Conservation (phyloP, 1,140 invertebrate genomes). For the Kradibia gibbosae region DNA sequence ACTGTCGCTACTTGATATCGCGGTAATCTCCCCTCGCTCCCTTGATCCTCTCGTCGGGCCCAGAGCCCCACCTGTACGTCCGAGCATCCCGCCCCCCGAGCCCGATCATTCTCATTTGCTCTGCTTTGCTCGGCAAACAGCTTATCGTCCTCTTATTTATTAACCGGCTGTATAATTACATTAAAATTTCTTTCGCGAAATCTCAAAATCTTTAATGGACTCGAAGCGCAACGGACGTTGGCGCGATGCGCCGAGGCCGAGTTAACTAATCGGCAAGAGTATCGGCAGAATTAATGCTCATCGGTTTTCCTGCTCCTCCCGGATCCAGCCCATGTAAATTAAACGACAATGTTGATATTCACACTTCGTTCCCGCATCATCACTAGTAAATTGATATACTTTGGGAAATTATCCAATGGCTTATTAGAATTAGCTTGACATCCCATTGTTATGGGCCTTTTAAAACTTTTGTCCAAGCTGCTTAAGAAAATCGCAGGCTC, state of each 20-base stretch:
- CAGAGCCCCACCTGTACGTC: too few relatives aligned
- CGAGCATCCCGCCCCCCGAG: not conserved
- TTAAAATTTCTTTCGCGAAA: constrained; percentile 47
- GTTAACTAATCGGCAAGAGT: not conserved
- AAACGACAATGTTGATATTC: not conserved
- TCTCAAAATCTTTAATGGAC: constrained; percentile 44
- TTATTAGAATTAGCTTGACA: too few relatives aligned
- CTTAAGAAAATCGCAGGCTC: too few relatives aligned
- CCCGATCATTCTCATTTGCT: not conserved
- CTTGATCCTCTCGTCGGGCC: not conserved
- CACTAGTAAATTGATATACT: not conserved
- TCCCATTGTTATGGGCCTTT: too few relatives aligned
- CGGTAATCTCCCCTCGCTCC: not conserved
- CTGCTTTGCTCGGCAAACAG: constrained; percentile 9
- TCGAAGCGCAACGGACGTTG: not conserved
- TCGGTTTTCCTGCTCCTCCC: not conserved
- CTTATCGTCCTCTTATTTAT: constrained; percentile 45
- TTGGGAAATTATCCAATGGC: not conserved
- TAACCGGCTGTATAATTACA: constrained; percentile 44
- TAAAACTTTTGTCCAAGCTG: too few relatives aligned
- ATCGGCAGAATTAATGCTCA: not conserved
- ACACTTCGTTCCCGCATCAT: not conserved
- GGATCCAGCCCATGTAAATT: not conserved
- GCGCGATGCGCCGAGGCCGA: not conserved
- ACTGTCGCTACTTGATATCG: constrained; percentile 44